Base-by-base conservation (phyloP, 2,888 invertebrate species). In the Heteropelma amictum region DNA sequence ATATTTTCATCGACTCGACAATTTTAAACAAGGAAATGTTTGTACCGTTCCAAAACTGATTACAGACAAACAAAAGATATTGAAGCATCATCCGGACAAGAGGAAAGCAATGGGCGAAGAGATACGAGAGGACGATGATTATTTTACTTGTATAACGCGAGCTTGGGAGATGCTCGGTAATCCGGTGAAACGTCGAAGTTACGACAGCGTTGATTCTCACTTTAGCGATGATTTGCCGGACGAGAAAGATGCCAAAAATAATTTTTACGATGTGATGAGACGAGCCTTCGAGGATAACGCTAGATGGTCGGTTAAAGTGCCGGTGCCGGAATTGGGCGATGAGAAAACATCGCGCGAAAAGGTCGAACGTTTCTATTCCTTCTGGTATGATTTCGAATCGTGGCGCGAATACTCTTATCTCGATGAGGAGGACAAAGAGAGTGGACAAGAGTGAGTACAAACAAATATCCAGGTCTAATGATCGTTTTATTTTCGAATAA, bases 321-420 rank as follows among this genome's bases (percentile, higher is more conserved):
- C 95, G 77, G 97, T 97, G 38, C 99, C 99, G 61, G 90, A 92
- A 72, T 90, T 99, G 58, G 97, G 94, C 5, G 93, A 94, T 85
- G 92, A 93, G n/a, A 91, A 94, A 71, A 93, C 96, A 63, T 90
- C 94, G 1, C 92, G 97, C 63, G 94, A 95, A 78, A 93, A 95
- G 84, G 98, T 99, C 0, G 97, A 99, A 86, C 90, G 92, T 51
- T 99, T 99, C 90, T 99, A 99, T 88, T 94, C 95, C 12, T 99
- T 98, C 89, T 99, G 99, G 99, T 98, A 96, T 89, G 95, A 97
- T 84, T 99, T 99, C 90, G 97, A 98, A 80, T 98, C 99, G 0
- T 99, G 99, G 99, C 92, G 99, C 76, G 99, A 99, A 88, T 99
- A 96, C 90, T 99, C 99, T 1, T 99, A 99, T 88, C 91, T 98